Evolutionary conservation across 2,888 invertebrate genomes (phyloP).

Genomic region (Caenorhabditis angaria): DNA sequence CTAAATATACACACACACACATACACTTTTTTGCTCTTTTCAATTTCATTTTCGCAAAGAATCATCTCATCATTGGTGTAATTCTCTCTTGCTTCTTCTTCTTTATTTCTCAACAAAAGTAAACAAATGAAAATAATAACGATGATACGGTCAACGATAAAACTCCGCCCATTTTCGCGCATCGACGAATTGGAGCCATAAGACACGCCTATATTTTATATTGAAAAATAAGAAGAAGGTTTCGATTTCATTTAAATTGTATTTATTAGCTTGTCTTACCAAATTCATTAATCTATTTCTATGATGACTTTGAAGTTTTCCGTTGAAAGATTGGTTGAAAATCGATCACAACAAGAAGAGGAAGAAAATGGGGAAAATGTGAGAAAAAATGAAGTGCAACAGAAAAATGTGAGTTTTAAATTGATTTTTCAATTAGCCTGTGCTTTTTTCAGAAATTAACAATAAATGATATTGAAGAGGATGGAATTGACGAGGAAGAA

Average conservation of each 20-base stretch:
- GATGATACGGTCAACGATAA: slow-evolving; percentile 16
- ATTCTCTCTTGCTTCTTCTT: slow-evolving; percentile 10
- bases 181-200: not conserved
- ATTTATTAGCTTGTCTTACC: not conserved
- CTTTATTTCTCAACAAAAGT: not conserved
- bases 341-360: slow-evolving; percentile 15
- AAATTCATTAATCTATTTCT: not conserved
- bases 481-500: slow-evolving; percentile 24
- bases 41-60: slow-evolving; percentile 15
- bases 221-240: slow-evolving; percentile 4
- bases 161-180: slow-evolving; percentile 8
- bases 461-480: not conserved
- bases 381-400: too few species aligned
- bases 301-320: slow-evolving; percentile 53
- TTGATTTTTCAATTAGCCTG: too few species aligned
- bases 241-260: slow-evolving; percentile 8
- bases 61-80: slow-evolving; percentile 9
- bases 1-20: not conserved
- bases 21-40: not conserved
- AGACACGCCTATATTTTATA: not conserved
- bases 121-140: not conserved
- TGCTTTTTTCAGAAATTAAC: not conserved
- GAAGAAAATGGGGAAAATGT: not conserved
- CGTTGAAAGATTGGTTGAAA: slow-evolving; percentile 48
- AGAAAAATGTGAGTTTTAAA: not conserved